Percentiles rank a stretch among this genome's conserved stretches.
Evolutionary conservation across 2,888 invertebrate genomes (phyloP).

Genomic region (Catocala sponsa): DNA sequence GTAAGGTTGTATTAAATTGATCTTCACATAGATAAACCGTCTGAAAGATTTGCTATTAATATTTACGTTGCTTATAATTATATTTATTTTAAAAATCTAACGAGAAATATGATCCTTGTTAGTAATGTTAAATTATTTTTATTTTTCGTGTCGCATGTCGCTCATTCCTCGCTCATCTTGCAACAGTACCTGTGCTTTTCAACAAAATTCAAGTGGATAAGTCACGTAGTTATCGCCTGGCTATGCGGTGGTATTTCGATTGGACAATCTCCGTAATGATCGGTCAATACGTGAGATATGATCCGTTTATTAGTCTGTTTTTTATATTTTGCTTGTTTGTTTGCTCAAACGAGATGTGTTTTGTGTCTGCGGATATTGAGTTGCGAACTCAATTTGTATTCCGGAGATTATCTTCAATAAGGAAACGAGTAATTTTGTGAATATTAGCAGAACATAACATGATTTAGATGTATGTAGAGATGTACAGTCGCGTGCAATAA

Average conservation of each 20-base stretch:
- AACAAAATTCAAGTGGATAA: slow-evolving; percentile 46
- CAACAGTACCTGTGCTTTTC: slow-evolving; percentile 7
- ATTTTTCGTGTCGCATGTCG: no score
- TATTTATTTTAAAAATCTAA: no score
- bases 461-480: slow-evolving; percentile 4
- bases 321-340: slow-evolving; percentile 43
- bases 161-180: slow-evolving; percentile 26
- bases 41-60: no score
- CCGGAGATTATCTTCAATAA: slow-evolving; percentile 13
- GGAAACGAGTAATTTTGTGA: slow-evolving; percentile 22
- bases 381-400: slow-evolving; percentile 15
- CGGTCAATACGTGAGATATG: slow-evolving; percentile 55
- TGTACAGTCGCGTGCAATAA: no score
- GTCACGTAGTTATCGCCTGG: slow-evolving; percentile 68
- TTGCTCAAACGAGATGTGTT: slow-evolving; percentile 32
- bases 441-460: slow-evolving; percentile 5
- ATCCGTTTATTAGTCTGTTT: slow-evolving; percentile 26
- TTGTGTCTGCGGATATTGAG: slow-evolving; percentile 24
- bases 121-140: no score
- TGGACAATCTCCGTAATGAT: slow-evolving; percentile 58
- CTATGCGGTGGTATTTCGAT: slow-evolving; percentile 58
- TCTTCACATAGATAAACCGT: no score
- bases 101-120: no score
- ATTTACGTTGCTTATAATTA: no score
- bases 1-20: no score